phyloP scores from a whole-genome alignment of 2,888 invertebrate genomes.

The Notodonta ziczac region DNA sequence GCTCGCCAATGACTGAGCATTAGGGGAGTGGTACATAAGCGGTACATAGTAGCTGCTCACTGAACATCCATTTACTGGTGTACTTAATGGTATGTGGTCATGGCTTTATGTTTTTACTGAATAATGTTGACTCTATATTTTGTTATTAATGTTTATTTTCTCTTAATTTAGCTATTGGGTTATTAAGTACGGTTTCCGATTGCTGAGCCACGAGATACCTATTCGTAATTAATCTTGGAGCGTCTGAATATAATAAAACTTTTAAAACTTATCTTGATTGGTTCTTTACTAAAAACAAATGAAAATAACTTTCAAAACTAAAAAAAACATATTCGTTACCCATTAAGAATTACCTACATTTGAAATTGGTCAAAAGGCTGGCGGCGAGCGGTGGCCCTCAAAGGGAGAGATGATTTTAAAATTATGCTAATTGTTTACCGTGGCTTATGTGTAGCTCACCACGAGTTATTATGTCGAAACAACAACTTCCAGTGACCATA shows the following conservation, averaged over 20 bases:
- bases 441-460: conserved; percentile 74
- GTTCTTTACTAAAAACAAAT: too few species aligned
- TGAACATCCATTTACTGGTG: conserved; percentile 21
- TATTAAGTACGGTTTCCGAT: too few species aligned
- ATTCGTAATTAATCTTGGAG: too few species aligned
- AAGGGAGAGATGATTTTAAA: conserved; percentile 57
- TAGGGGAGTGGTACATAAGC: conserved; percentile 68
- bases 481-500: conserved; percentile 51
- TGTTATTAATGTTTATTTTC: too few species aligned
- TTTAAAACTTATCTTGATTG: too few species aligned
- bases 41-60: conserved; percentile 38
- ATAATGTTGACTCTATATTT: not conserved
- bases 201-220: too few species aligned
- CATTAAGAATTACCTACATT: not conserved
- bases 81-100: conserved; percentile 4
- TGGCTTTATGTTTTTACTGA: conserved; percentile 7
- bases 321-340: not conserved
- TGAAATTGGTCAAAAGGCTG: conserved; percentile 11
- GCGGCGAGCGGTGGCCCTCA: conserved; percentile 55
- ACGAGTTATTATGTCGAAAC: conserved; percentile 62
- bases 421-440: conserved; percentile 82
- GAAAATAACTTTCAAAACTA: too few species aligned
- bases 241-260: too few species aligned
- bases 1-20: conserved; percentile 81
- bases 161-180: too few species aligned